These are phyloP conservation scores for Gallinago jamesoni DNA, from an alignment of 2,113 vertebrate genomes.

Conservation along the genomic window DNA sequence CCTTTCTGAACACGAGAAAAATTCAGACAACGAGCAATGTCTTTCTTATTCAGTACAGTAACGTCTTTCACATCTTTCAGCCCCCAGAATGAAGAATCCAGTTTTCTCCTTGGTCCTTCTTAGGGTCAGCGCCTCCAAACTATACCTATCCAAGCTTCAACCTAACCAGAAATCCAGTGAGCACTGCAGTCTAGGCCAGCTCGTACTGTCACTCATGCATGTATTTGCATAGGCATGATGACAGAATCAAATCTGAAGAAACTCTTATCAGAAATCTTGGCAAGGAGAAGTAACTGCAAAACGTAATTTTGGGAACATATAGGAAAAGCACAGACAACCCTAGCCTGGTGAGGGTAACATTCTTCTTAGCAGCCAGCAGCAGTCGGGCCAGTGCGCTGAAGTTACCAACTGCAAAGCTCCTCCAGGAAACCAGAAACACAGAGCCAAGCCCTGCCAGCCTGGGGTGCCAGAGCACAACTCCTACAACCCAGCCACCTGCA, in stretches of 20 bases:
- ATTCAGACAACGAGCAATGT: not conserved
- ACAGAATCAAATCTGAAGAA: not conserved
- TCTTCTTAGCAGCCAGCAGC: not conserved
- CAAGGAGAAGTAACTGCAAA: not conserved
- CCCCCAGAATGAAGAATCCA: not conserved
- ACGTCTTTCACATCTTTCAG: not conserved
- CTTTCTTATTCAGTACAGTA: not conserved
- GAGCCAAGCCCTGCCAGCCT: rapidly evolving
- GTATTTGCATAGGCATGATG: not conserved
- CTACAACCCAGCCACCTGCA: rapidly evolving
- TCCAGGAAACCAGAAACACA: not conserved
- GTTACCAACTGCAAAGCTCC: not conserved
- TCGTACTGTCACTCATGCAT: not conserved
- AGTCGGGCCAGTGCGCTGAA: rapidly evolving
- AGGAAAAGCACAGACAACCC: not conserved
- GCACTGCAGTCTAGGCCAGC: not conserved
- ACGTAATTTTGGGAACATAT: not conserved
- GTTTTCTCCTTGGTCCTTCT: not conserved
- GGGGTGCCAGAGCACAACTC: not conserved
- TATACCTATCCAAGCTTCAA: not conserved
- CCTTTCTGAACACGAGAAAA: not conserved
- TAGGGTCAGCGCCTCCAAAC: not conserved
- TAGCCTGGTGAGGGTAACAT: not conserved
- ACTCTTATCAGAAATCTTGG: not conserved
- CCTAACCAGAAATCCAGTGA: not conserved